Evolutionary conservation across 2,888 invertebrate species (phyloP).

Genomic region (Nezara viridula): DNA sequence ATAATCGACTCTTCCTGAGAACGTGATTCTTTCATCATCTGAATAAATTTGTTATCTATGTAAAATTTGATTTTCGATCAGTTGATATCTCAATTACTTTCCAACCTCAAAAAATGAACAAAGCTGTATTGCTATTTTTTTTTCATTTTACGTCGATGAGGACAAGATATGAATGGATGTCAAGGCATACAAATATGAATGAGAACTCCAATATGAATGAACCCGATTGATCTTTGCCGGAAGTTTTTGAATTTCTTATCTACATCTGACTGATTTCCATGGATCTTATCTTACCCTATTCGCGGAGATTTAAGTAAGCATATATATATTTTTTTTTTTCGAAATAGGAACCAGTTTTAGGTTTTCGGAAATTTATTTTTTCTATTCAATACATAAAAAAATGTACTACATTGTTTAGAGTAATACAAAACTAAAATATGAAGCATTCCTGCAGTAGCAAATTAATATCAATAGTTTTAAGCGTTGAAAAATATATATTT

Average conservation of each 20-base stretch:
- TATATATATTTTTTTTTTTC: neutral
- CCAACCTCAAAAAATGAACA: neutral
- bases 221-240: neutral
- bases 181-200: neutral
- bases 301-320: neutral
- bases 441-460: no score
- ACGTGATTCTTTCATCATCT: neutral
- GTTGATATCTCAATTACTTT: neutral
- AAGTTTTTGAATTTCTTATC: slow-evolving; percentile 25
- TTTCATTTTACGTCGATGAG: neutral
- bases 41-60: neutral
- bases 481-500: no score
- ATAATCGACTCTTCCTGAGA: neutral
- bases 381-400: neutral
- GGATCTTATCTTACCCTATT: neutral
- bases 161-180: neutral
- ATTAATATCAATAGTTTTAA: no score
- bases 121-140: neutral
- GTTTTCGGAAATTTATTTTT: neutral
- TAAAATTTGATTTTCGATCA: neutral
- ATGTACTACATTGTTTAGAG: no score
- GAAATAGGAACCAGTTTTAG: neutral
- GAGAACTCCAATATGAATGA: neutral
- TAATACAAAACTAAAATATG: no score
- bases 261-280: neutral